Conservation (phyloP, 2,113 vertebrate genomes). For the Albula glossodonta region DNA sequence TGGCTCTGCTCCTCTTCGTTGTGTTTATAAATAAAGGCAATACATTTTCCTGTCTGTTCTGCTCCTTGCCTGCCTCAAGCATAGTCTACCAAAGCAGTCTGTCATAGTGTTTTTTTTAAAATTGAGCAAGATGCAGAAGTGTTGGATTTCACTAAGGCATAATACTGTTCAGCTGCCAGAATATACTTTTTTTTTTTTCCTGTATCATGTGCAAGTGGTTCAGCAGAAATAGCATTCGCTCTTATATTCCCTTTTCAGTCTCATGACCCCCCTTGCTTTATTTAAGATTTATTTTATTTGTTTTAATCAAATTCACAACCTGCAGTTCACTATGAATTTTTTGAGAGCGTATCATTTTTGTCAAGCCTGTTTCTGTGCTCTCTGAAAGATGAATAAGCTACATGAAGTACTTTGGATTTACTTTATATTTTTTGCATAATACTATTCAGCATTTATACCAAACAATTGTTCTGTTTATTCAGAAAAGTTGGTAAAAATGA, state of each 20-base stretch:
- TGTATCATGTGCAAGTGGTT: constrained; percentile 28
- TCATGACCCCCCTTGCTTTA: background rate
- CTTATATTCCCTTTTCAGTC: constrained; percentile 31
- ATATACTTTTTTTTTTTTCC: constrained; percentile 25
- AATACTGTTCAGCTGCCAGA: constrained; percentile 12
- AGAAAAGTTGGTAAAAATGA: constrained; percentile 28
- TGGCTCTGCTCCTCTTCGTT: background rate
- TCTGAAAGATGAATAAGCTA: background rate
- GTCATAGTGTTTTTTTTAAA: constrained; percentile 25
- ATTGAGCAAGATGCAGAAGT: constrained; percentile 29
- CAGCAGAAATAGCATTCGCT: constrained; percentile 42
- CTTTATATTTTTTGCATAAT: background rate
- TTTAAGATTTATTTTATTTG: constrained; percentile 2
- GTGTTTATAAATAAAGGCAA: constrained; percentile 19
- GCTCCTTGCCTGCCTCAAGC: constrained; percentile 27
- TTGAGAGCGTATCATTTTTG: background rate
- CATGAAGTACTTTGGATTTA: background rate
- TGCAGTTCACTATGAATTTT: background rate
- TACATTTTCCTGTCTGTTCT: background rate
- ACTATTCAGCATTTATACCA: background rate
- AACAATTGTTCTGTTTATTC: background rate
- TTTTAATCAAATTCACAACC: background rate
- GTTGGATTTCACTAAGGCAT: constrained; percentile 38
- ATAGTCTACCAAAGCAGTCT: constrained; percentile 22
- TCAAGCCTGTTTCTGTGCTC: background rate